Base-by-base conservation (phyloP, 2,888 invertebrate genomes). In the Epistrophe eligans region DNA sequence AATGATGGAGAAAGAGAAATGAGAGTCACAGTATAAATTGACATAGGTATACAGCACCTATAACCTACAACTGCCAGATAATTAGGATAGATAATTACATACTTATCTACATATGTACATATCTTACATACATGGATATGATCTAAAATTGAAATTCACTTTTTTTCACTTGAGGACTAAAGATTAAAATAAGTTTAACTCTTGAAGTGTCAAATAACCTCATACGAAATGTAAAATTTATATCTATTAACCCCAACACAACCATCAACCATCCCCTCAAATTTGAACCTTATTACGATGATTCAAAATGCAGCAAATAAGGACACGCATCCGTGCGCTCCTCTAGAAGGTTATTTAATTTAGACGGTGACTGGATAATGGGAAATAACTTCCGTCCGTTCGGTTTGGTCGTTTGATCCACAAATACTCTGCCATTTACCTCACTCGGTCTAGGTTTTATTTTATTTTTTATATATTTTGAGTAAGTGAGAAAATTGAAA, bases 371-470 rank as follows among this genome's bases (percentile, higher is more conserved):
- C 85, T 70, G 70, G 70, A 40, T 55, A 55, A 35, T 83, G 79
- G 79, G 74, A 85, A 87, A 87, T 83, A 76, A 76, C 79, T 83
- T 87, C 83, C 82, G 76, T 87, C 83, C 76, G 79, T 50, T 79
- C 62, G 67, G 70, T 55, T 24, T 72, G 55, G 43, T 48, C 58
- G 24, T 58, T 62, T 62, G 72, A 77, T 48, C 66, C 45, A 48
- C 9, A 64, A 28, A 64, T 11, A 64, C 43, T 15, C 64, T n/a
- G n/a, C 17, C 2, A 9, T 17, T 17, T 9, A 45, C 38, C 19
- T 62, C 38, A 62, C 15, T 50, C n/a, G n/a, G n/a, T n/a, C n/a
- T n/a, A n/a, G 19, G 19, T 62, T 17, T 72, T 77, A 64, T 52
- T 52, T 48, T n/a, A n/a, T n/a, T n/a, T n/a, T n/a, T n/a, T n/a